Evolutionary conservation across 2,113 vertebrate species (phyloP).

Genomic region (Ictalurus furcatus): DNA sequence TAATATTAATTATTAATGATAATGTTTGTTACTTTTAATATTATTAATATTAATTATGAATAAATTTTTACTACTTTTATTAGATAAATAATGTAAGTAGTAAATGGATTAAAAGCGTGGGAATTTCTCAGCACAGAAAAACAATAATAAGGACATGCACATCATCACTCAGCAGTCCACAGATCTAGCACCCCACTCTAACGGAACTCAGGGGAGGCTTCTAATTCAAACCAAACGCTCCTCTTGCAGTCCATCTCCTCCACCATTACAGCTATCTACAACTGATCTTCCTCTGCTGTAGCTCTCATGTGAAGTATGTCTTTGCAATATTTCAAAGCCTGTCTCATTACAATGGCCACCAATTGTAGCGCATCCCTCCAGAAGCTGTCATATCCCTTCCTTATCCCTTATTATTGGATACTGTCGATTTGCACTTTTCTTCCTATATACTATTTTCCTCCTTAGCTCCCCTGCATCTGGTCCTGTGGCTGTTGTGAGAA

Average conservation of each 20-base stretch:
- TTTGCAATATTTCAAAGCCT: slow-evolving; percentile 22
- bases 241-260: slow-evolving; percentile 21
- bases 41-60: too few relatives aligned
- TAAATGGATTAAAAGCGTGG: slow-evolving; percentile 40
- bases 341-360: not conserved
- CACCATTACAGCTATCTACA: slow-evolving; percentile 12
- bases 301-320: slow-evolving; percentile 10
- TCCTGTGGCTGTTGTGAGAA: slow-evolving; percentile 54
- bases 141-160: slow-evolving; percentile 36
- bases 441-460: not conserved
- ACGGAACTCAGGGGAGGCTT: slow-evolving; percentile 22
- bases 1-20: too few relatives aligned
- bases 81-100: not conserved
- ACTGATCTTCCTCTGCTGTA: slow-evolving; percentile 2
- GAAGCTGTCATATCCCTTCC: not conserved
- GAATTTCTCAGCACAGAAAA: slow-evolving; percentile 32
- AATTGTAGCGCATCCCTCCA: not conserved
- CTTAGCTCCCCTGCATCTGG: slow-evolving; percentile 48
- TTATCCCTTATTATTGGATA: not conserved
- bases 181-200: slow-evolving; percentile 12
- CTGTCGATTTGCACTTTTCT: not conserved
- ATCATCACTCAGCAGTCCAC: slow-evolving; percentile 34
- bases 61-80: not conserved
- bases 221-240: slow-evolving; percentile 45
- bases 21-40: not conserved